Conservation (phyloP, 2,113 vertebrate genomes). For the Platysteira castanea region DNA sequence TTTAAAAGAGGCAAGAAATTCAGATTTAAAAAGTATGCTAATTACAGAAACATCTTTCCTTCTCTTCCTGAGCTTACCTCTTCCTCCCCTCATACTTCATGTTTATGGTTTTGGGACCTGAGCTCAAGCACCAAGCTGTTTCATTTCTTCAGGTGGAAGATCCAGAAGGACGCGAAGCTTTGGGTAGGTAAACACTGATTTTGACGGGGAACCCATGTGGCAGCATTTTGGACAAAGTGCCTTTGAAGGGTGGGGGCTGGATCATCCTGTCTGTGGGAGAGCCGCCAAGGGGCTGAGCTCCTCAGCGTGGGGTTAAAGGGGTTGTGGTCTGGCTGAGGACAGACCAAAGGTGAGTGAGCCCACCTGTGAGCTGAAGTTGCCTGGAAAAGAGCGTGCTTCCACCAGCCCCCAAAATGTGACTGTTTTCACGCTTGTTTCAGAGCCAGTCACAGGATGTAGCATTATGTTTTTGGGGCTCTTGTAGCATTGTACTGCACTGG, state of each 20-base stretch:
- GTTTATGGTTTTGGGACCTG: background rate
- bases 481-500: background rate
- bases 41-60: background rate
- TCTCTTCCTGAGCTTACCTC: background rate
- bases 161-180: accelerated
- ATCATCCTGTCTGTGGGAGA: background rate
- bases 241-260: background rate
- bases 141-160: background rate
- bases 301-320: background rate
- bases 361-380: background rate
- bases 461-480: background rate
- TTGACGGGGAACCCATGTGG: background rate
- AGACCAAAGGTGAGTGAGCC: background rate
- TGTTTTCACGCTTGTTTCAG: background rate
- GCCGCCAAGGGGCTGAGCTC: background rate
- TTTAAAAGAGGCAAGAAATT: background rate
- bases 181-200: background rate
- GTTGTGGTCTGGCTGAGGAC: background rate
- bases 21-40: accelerated
- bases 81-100: background rate
- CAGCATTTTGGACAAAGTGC: background rate
- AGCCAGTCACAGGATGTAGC: background rate
- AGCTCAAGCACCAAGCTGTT: background rate
- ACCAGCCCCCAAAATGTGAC: background rate
- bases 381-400: background rate